Evolutionary conservation across 2,113 vertebrate species (phyloP).

Genomic region (Xenopus laevis): DNA sequence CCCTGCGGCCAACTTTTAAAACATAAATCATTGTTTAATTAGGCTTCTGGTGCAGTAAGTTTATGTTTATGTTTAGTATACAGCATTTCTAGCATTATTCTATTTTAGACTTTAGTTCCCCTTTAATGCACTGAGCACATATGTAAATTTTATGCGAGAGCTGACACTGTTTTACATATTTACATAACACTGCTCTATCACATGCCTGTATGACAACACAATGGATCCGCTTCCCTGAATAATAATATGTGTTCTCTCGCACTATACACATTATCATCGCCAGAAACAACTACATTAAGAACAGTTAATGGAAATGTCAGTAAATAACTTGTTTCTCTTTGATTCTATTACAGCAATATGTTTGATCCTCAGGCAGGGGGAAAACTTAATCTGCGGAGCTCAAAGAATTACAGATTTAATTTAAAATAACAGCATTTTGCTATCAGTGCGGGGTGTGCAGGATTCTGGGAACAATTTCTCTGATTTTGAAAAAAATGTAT

Average conservation of each 20-base stretch:
- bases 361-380: constrained; percentile 32
- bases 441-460: neutral
- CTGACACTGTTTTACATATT: neutral
- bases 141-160: neutral
- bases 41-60: too few relatives aligned
- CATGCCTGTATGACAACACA: neutral
- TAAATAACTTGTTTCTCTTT: constrained; percentile 29
- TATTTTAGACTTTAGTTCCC: too few relatives aligned
- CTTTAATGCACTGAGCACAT: too few relatives aligned
- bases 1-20: too few relatives aligned
- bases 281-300: constrained; percentile 17
- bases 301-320: constrained; percentile 43
- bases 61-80: too few relatives aligned
- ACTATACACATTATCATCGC: constrained; percentile 13
- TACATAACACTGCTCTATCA: too few relatives aligned
- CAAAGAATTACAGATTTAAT: constrained; percentile 43
- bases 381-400: constrained; percentile 28
- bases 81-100: too few relatives aligned
- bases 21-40: too few relatives aligned
- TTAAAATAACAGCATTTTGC: constrained; percentile 40
- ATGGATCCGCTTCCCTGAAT: neutral
- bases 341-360: constrained; percentile 35
- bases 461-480: too few relatives aligned
- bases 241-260: constrained; percentile 1
- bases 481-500: too few relatives aligned